Evolutionary conservation across 1,140 invertebrate species (phyloP), one percentile per base, ranked within the genome.

Genomic region (Anastrepha ludens): DNA sequence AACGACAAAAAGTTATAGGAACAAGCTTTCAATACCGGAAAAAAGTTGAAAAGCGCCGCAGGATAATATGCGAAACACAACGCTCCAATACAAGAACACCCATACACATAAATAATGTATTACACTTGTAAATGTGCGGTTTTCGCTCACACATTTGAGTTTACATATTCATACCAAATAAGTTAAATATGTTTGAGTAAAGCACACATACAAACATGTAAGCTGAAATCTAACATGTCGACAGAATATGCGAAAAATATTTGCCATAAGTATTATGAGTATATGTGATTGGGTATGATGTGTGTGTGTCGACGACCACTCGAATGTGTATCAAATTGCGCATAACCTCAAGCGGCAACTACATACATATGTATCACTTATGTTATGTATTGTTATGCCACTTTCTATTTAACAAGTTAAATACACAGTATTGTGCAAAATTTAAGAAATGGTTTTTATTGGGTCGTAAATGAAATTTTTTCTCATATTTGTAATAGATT

Each of bases 101-200:
- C 64, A 20, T 1, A 39, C 29, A 67, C 65, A 39, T 11, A 67
- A 11, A 67, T 29, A 67, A 17, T 9, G 29, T 11, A 41, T 39
- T 67, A 29, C 39, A 41, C 9, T 13, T 29, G 11, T 4, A 67
- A 67, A 67, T 67, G 11, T 41, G 9, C 7, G 29, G 39, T 39
- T 67, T 67, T 67, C 29, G 39, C 65, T 41, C 8, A 39, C 15
- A 41, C 67, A 70, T 39, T 70, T 47, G 17, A 41, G 39, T 74
- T 74, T 74, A 13, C 67, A 74, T 74, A 74, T 74, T 74, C 41
- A 74, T 74, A 47, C 39, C 15, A 15, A 47, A 74, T 74, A 3
- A 44, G 41, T 47, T 74, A 11, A 74, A 74, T 74, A 74, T 74
- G 67, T n/a, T 44, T 7, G 29, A 17, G 67, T 44, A 44, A 62